Evolutionary conservation across 2,113 vertebrate species (phyloP), one percentile per base, ranked within the genome.

Genomic region (Dasypus novemcinctus): DNA sequence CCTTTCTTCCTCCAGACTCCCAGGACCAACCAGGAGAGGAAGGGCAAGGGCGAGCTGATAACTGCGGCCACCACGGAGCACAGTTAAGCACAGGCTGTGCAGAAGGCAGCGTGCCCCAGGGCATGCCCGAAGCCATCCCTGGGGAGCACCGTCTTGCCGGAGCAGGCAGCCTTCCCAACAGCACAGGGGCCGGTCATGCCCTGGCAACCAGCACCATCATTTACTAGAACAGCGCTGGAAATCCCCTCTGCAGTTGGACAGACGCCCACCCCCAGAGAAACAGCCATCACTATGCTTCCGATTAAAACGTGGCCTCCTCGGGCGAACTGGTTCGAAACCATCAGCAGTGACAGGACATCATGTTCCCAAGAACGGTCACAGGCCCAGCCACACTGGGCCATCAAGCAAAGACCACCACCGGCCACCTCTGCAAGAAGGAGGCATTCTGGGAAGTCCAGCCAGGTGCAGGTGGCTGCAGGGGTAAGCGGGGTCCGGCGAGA

Each of bases 191-290:
- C 18, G 10, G 4, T 4, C 54, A 21, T 0, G 13, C 64, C 7
- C 0, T 12, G 11, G 27, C 21, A 1, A 84, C 71, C 63, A 27
- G 49, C 88, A 79, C 88, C 89, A 71, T 25, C 72, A 14, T 21
- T 96, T 93, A 94, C 83, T 78, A 96, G 89, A 97, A 97, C 59
- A 41, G 64, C 6, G 25, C 78, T 96, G 96, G 97, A 97, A 97
- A 97, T 96, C 97, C 97, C 97, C 96, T 1, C 54, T 11, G 59
- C 72, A 25, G 54, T n/a, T 97, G 96, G 97, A 95, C 87, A 90
- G 94, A 94, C 21, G 68, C 96, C 95, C 96, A 96, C 92, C 95
- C 68, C 7, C 49, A 72, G 52, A 72, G 57, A 78, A 75, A n/a
- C 4, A 86, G 71, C 75, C 12, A 63, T 76, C 81, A 95, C 63